phyloP scores from a whole-genome alignment of 2,888 invertebrate species.

The Thecophora atra region DNA sequence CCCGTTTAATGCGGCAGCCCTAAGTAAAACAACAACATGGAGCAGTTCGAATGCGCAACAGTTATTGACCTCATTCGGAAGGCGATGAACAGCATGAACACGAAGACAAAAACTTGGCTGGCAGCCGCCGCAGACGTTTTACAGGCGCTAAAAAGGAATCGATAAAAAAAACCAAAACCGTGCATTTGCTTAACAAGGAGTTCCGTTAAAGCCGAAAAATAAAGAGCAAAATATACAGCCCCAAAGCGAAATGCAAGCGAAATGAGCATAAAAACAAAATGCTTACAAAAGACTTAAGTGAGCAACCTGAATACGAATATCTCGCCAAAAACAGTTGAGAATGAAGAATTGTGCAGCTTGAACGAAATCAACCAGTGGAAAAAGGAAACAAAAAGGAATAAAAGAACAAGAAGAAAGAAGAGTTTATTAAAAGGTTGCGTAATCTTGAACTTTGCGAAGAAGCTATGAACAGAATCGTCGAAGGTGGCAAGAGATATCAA shows the following conservation, averaged over 20 bases:
- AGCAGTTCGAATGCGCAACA: conserved; percentile 31
- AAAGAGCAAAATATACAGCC: background rate
- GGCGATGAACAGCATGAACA: background rate
- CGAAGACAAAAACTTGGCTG: background rate
- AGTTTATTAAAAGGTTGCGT: too few species aligned
- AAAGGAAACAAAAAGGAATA: background rate
- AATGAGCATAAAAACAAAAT: background rate
- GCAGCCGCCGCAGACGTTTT: background rate
- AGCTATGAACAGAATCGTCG: too few species aligned
- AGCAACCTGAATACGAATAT: conserved; percentile 1
- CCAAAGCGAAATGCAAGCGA: background rate
- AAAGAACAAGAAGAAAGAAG: background rate
- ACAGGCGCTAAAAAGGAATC: background rate
- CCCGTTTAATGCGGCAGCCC: background rate
- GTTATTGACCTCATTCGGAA: conserved; percentile 36
- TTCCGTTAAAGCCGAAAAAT: background rate
- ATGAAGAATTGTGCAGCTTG: background rate
- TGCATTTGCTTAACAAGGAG: background rate
- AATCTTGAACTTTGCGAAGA: too few species aligned
- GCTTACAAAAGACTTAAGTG: conserved; percentile 9
- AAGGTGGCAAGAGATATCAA: too few species aligned
- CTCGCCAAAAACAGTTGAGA: background rate
- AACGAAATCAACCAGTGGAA: background rate
- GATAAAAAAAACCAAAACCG: too few species aligned
- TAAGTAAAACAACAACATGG: conserved; percentile 3